Evolutionary conservation across 2,113 vertebrate species (phyloP).

Genomic region (Delphinapterus leucas): DNA sequence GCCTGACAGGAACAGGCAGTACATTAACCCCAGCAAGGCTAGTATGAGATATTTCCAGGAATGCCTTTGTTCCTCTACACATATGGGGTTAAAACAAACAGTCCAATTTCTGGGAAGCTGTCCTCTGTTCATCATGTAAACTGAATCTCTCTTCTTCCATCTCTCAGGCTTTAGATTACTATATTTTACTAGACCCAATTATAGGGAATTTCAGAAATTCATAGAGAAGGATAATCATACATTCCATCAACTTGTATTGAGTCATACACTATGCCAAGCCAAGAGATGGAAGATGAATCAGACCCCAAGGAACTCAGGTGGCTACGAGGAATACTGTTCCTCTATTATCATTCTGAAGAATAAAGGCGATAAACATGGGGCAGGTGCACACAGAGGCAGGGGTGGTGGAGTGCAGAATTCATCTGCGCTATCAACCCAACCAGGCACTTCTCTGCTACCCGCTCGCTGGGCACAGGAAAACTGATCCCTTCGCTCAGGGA

Average conservation of each 20-base stretch:
- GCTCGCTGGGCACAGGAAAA: background rate
- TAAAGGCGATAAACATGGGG: rapidly evolving
- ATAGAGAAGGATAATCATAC: background rate
- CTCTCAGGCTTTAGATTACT: background rate
- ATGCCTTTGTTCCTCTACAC: background rate
- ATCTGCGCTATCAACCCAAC: rapidly evolving
- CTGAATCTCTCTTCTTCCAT: slow-evolving; percentile 11
- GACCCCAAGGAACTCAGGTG: background rate
- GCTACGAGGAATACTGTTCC: background rate
- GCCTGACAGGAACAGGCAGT: background rate
- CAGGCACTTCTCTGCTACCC: background rate
- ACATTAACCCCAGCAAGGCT: slow-evolving; percentile 32
- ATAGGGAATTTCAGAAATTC: background rate
- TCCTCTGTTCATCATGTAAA: background rate
- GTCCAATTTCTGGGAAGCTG: background rate
- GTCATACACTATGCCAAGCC: background rate
- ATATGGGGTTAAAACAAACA: background rate
- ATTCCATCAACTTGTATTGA: background rate
- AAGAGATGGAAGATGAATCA: background rate
- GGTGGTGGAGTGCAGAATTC: background rate
- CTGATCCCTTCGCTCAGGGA: background rate
- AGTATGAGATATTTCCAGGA: slow-evolving; percentile 27
- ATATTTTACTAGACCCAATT: background rate
- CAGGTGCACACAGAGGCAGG: background rate
- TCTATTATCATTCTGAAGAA: background rate